A percentile compares a stretch with the other conserved stretches of the same genome.
phyloP scores from a whole-genome alignment of 1,140 invertebrate species.

The Trinorchestia longiramus region DNA sequence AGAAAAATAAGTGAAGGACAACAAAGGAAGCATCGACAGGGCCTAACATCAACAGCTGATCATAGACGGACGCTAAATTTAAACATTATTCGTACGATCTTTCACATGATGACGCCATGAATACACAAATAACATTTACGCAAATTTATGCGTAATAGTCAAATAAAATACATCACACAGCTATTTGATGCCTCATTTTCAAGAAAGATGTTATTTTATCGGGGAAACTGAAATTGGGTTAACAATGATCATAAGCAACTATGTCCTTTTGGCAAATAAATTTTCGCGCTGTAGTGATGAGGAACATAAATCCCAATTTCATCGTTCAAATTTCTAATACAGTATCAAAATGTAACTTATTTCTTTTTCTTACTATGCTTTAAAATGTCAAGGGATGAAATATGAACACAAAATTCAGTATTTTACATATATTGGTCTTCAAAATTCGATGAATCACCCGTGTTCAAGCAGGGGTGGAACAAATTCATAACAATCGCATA shows the following conservation, averaged over 20 bases:
- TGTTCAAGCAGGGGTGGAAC: too few species aligned
- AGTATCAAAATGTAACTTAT: neutral
- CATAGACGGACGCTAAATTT: neutral
- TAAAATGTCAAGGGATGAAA: neutral
- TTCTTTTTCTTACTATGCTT: neutral
- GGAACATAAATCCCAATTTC: neutral
- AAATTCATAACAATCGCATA: too few species aligned
- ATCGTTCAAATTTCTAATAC: neutral
- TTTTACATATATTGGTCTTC: neutral
- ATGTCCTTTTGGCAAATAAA: neutral
- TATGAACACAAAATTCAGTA: neutral
- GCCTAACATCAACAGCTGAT: conserved; percentile 34
- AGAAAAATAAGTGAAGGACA: conserved; percentile 15
- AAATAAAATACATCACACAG: neutral
- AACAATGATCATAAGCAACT: neutral
- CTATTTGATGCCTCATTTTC: neutral
- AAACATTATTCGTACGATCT: neutral
- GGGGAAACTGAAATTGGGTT: neutral
- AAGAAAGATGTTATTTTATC: neutral
- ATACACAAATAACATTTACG: neutral
- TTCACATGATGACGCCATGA: neutral
- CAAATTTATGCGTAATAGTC: neutral
- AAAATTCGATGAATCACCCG: too few species aligned
- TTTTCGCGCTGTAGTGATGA: neutral
- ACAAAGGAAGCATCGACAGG: conserved; percentile 26